These are phyloP conservation scores for Xestia sexstrigata DNA, from an alignment of 2,888 invertebrate genomes.

Conservation along the genomic window DNA sequence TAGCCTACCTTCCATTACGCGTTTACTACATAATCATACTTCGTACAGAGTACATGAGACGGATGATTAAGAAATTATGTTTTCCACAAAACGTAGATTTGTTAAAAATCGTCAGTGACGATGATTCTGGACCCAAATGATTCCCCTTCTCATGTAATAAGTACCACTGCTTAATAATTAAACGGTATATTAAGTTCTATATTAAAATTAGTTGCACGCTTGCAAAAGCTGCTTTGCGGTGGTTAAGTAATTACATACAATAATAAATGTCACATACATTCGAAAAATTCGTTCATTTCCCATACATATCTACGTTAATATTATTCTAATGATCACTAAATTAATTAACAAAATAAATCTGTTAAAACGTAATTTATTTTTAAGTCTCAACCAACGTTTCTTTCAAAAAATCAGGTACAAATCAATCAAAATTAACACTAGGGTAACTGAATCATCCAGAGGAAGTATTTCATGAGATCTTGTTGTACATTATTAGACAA, in stretches of 20 bases:
- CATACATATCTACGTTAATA: conserved; percentile 79
- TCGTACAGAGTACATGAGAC: conserved; percentile 69
- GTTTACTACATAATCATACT: conserved; percentile 80
- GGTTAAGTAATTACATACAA: conserved; percentile 84
- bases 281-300: conserved; percentile 84
- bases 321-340: conserved; percentile 78
- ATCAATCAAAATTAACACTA: conserved; percentile 88
- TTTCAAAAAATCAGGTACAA: conserved; percentile 89
- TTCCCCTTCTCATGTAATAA: conserved; percentile 73
- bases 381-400: conserved; percentile 85
- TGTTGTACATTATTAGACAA: conserved; percentile 74
- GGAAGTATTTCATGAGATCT: conserved; percentile 88
- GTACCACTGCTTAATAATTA: conserved; percentile 74
- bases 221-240: conserved; percentile 88
- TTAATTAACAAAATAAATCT: conserved; percentile 85
- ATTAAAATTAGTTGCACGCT: conserved; percentile 86
- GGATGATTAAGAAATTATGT: conserved; percentile 57
- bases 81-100: conserved; percentile 62
- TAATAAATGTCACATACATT: conserved; percentile 75
- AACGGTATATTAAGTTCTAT: conserved; percentile 79
- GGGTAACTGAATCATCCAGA: conserved; percentile 87
- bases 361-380: conserved; percentile 83
- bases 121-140: conserved; percentile 69
- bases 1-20: conserved; percentile 84
- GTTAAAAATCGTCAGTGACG: conserved; percentile 66